Evolutionary conservation across 1,140 invertebrate genomes (phyloP), one percentile per base, ranked within the genome.

Genomic region (Zaprionus nigranus): DNA sequence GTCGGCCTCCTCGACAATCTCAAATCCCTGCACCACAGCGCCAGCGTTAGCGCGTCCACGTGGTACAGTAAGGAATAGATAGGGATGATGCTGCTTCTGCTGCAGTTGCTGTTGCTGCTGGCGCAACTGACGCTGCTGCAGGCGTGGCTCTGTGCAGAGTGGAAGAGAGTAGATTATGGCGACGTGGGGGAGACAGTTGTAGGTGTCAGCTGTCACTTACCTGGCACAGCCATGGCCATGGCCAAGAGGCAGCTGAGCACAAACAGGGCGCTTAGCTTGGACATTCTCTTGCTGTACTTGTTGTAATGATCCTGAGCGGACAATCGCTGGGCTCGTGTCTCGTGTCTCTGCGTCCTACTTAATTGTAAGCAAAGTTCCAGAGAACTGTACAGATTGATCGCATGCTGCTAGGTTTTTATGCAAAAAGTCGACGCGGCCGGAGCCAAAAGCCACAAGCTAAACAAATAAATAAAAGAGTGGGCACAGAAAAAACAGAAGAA

Each of bases 321-420:
- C 28, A 28, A 57, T 54, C 62, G 38, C 1, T 13, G 38, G 62
- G 13, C 30, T 61, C 57, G 58, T 24, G 28, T 7, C 58, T 60
- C 53, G 28, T 7, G 49, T 60, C 53, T 49, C 36, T 69, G 59
- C 22, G 24, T 79, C 82, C 87, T 70, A 70, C 72, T 68, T 91
- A 90, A 87, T 90, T 90, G 86, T 83, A 87, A 85, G 86, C 87
- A 90, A 81, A 86, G 82, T 87, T 74, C 80, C 51, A 74, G 28
- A 70, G 80, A 90, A 90, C 86, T 90, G 86, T 90, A 91, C 79
- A 76, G 75, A 77, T 70, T 66, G 36, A 51, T 34, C 61, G 68
- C 58, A 46, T 63, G 73, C 66, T 75, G 79, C 78, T 82, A 80
- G 75, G 87, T 91, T 90, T 90, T 82, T 90, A 90, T 90, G 86